Percentiles rank a stretch among this genome's conserved stretches.
Evolutionary conservation across 2,888 invertebrate species (phyloP).

Genomic region (Entomobrya multifasciata): DNA sequence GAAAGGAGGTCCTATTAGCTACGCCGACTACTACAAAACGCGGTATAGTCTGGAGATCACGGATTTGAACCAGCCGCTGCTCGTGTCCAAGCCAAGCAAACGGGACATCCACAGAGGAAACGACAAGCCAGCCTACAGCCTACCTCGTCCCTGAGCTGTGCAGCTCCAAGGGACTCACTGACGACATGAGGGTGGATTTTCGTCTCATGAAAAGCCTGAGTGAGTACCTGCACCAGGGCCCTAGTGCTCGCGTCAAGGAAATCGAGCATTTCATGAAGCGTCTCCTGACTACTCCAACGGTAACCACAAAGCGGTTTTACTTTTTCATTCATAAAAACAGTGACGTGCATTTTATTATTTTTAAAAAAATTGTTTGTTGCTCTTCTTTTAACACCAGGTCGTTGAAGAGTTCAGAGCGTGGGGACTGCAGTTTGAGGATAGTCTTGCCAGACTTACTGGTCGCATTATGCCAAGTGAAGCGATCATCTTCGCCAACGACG

Average conservation of each 20-base stretch:
- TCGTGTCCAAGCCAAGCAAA: constrained; percentile 70
- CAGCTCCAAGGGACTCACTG: constrained; percentile 93
- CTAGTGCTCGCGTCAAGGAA: constrained; percentile 87
- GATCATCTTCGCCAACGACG: too few species aligned
- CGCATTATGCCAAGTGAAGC: too few species aligned
- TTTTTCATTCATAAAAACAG: too few species aligned
- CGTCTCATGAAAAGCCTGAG: constrained; percentile 92
- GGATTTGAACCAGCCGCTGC: constrained; percentile 72
- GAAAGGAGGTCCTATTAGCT: constrained; percentile 80
- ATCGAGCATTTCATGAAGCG: constrained; percentile 84
- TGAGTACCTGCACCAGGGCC: constrained; percentile 89
- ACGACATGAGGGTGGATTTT: constrained; percentile 90
- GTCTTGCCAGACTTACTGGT: too few species aligned
- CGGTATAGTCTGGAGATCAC: constrained; percentile 52
- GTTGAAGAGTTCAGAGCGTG: too few species aligned
- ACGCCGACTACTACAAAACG: constrained; percentile 82
- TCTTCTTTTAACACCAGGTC: too few species aligned
- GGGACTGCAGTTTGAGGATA: too few species aligned
- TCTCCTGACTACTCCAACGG: constrained; percentile 74
- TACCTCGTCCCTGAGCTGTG: constrained; percentile 94
- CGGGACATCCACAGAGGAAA: constrained; percentile 72
- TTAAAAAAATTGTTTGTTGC: too few species aligned
- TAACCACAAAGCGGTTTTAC: too few species aligned
- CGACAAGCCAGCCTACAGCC: background rate
- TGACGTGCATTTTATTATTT: too few species aligned